These are phyloP conservation scores for Aplodontia rufa DNA, from an alignment of 2,113 vertebrate species.

Conservation along the genomic window DNA sequence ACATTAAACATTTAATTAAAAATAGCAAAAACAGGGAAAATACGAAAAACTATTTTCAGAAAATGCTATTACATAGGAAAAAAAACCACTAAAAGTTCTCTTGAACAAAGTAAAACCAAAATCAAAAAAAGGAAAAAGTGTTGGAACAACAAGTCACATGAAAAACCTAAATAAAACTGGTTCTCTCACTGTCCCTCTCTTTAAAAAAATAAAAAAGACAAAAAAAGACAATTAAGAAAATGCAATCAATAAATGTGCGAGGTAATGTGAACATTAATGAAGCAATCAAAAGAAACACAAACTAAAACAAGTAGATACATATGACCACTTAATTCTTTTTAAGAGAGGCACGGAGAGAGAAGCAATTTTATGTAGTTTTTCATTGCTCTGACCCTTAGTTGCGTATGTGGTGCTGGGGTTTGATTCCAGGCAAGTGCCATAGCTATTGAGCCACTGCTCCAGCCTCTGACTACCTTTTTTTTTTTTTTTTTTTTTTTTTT, in stretches of 20 bases:
- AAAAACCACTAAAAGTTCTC: neutral
- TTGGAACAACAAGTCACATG: too few species aligned
- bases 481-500: too few species aligned
- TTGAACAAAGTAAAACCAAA: conserved; percentile 29
- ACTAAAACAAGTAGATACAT: neutral
- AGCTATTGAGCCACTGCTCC: too few species aligned
- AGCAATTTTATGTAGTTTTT: too few species aligned
- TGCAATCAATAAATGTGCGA: neutral
- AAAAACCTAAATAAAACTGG: too few species aligned
- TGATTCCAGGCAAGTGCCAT: too few species aligned
- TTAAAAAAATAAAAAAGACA: neutral
- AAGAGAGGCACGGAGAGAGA: too few species aligned
- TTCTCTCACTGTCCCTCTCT: too few species aligned
- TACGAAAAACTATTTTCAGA: neutral
- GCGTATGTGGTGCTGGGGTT: too few species aligned
- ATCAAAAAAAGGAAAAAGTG: neutral
- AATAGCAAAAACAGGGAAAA: neutral
- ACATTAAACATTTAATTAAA: neutral
- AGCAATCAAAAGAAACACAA: neutral
- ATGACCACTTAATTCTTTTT: neutral
- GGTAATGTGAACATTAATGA: neutral
- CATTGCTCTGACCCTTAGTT: too few species aligned
- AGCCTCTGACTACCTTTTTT: too few species aligned
- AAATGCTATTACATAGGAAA: neutral
- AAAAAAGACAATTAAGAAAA: neutral